A percentile compares a stretch with the other conserved stretches of the same genome.
phyloP scores from a whole-genome alignment of 2,888 invertebrate species.

The Machimus rusticus region DNA sequence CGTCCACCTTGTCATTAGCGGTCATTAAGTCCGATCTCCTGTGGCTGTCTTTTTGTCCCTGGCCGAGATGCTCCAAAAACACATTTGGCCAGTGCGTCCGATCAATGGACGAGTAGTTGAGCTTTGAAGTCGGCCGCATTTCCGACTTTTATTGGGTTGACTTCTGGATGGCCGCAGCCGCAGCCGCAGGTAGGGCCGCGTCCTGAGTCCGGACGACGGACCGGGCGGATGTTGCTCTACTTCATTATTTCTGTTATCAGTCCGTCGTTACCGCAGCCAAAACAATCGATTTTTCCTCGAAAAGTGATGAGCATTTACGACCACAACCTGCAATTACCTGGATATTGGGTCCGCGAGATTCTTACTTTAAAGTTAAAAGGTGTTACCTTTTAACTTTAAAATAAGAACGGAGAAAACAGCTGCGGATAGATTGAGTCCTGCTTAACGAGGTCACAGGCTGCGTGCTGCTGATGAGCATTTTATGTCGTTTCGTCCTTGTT shows the following conservation, averaged over 20 bases:
- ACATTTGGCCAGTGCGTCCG: slow-evolving; percentile 17
- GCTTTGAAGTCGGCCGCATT: slow-evolving; percentile 44
- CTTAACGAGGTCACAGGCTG: not conserved
- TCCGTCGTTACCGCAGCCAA: not conserved
- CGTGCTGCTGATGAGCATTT: not conserved
- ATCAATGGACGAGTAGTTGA: not conserved
- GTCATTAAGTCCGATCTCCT: slow-evolving; percentile 52
- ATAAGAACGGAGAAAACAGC: not conserved
- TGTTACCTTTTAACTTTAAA: not conserved
- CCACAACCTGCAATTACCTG: slow-evolving; percentile 22
- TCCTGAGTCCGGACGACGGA: not conserved
- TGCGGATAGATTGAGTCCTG: not conserved
- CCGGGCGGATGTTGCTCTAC: slow-evolving; percentile 18
- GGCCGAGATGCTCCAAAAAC: slow-evolving; percentile 40
- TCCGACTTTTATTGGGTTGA: slow-evolving; percentile 34
- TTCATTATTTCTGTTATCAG: slow-evolving; percentile 18
- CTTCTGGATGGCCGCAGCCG: not conserved
- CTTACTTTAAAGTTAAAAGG: not conserved
- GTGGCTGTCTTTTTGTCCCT: slow-evolving; percentile 47
- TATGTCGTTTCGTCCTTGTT: not conserved
- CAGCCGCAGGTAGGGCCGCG: not conserved
- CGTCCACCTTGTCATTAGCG: slow-evolving; percentile 52
- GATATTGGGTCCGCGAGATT: not conserved
- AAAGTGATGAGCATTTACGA: not conserved
- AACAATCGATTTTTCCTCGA: slow-evolving; percentile 29